A percentile compares a stretch with the other conserved stretches of the same genome.
Evolutionary conservation across 1,140 invertebrate species (phyloP).

Genomic region (Potamilus streckersoni): DNA sequence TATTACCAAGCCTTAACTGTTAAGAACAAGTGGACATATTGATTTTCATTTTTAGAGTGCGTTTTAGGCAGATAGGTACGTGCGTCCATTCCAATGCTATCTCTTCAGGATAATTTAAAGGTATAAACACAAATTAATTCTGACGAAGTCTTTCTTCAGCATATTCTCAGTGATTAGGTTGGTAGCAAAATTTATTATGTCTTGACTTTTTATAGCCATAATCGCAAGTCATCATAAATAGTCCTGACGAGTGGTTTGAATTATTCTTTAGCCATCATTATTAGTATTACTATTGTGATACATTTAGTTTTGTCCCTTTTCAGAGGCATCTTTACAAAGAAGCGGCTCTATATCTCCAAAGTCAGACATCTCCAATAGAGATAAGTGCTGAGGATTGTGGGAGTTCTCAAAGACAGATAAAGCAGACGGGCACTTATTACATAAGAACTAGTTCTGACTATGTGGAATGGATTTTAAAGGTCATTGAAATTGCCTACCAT

Average conservation of each 20-base stretch:
- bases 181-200: neutral
- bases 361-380: neutral
- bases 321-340: constrained; percentile 13
- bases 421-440: too few relatives aligned
- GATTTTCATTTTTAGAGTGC: neutral
- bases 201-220: neutral
- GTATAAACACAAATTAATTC: too few relatives aligned
- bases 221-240: neutral
- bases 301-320: neutral
- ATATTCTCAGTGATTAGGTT: too few relatives aligned
- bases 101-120: too few relatives aligned
- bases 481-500: too few relatives aligned
- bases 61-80: neutral
- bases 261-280: neutral
- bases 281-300: neutral
- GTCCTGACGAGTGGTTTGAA: neutral
- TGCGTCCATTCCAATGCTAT: neutral
- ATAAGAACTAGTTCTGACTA: too few relatives aligned
- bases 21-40: neutral
- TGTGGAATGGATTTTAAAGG: too few relatives aligned
- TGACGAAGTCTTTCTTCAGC: too few relatives aligned
- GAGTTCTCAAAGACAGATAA: too few relatives aligned
- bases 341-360: constrained; percentile 14
- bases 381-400: constrained; percentile 4
- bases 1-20: neutral